A percentile compares a stretch with the other conserved stretches of the same genome.
phyloP scores from a whole-genome alignment of 2,797 vertebrate genomes.

The Mastacembelus armatus region DNA sequence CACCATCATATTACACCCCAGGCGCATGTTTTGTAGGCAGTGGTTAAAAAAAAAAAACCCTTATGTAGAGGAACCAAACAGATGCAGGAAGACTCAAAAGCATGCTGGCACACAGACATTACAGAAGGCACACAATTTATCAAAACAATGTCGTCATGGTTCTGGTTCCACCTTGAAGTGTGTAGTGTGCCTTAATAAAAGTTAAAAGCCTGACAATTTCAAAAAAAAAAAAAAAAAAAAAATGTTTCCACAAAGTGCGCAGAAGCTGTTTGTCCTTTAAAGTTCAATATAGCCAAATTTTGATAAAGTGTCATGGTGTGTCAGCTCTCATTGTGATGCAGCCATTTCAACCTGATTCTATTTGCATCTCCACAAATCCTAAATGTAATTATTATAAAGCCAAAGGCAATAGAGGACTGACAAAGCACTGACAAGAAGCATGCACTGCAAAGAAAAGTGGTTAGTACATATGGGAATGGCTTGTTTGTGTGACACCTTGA shows the following conservation, averaged over 20 bases:
- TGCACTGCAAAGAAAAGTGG: slow-evolving; percentile 19
- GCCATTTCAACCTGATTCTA: slow-evolving; percentile 50
- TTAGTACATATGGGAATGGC: slow-evolving; percentile 26
- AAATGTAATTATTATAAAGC: slow-evolving; percentile 53
- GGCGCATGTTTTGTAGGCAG: slow-evolving; percentile 36
- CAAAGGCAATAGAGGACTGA: slow-evolving; percentile 1
- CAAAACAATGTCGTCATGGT: slow-evolving; percentile 22
- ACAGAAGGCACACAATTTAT: slow-evolving; percentile 2
- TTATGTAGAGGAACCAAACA: slow-evolving; percentile 37
- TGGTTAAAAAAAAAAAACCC: slow-evolving; percentile 60
- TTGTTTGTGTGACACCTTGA: slow-evolving; percentile 39
- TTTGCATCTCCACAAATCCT: slow-evolving; percentile 40
- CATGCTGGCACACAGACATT: neutral
- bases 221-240: slow-evolving; percentile 39
- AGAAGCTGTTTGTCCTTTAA: slow-evolving; percentile 39
- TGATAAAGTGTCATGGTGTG: slow-evolving; percentile 58
- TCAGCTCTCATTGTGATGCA: slow-evolving; percentile 55
- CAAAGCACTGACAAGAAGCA: slow-evolving; percentile 11
- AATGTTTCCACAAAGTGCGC: neutral
- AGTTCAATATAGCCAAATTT: slow-evolving; percentile 49
- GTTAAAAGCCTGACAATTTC: slow-evolving; percentile 41
- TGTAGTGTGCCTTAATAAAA: slow-evolving; percentile 17
- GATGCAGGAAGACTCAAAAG: slow-evolving; percentile 26
- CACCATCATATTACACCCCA: slow-evolving; percentile 28
- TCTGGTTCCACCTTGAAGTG: slow-evolving; percentile 42